Evolutionary conservation across 2,797 vertebrate species (phyloP).

Genomic region (Dipus sagitta): DNA sequence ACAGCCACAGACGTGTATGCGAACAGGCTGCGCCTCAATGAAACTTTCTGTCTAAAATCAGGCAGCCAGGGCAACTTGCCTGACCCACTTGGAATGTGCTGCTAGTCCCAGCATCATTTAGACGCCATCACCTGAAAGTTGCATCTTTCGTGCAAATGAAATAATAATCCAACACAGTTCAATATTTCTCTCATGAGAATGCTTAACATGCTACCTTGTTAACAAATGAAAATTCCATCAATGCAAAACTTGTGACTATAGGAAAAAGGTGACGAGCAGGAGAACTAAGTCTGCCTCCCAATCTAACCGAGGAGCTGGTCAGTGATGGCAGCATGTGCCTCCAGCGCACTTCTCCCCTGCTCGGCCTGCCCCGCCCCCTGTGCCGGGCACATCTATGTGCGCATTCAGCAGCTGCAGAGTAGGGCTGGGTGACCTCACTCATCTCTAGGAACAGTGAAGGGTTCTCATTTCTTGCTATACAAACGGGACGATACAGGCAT

Average conservation of each 20-base stretch:
- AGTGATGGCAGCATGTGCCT: not conserved
- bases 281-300: rapidly evolving
- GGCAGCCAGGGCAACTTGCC: not conserved
- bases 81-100: not conserved
- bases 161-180: not conserved
- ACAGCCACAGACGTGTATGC: not conserved
- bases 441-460: not conserved
- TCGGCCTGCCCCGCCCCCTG: too few species aligned
- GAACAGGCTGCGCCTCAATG: not conserved
- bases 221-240: not conserved
- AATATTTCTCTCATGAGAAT: not conserved
- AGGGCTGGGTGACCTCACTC: not conserved
- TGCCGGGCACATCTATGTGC: not conserved
- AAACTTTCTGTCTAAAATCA: not conserved
- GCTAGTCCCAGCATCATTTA: not conserved
- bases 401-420: not conserved
- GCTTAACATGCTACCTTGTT: not conserved
- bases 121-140: not conserved
- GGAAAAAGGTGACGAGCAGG: not conserved
- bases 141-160: not conserved
- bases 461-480: not conserved
- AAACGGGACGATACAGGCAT: not conserved
- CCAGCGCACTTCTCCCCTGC: not conserved
- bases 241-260: not conserved
- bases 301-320: rapidly evolving